These are phyloP conservation scores for Kryphioiulus occultus DNA, from an alignment of 2,888 invertebrate genomes.

Conservation along the genomic window DNA sequence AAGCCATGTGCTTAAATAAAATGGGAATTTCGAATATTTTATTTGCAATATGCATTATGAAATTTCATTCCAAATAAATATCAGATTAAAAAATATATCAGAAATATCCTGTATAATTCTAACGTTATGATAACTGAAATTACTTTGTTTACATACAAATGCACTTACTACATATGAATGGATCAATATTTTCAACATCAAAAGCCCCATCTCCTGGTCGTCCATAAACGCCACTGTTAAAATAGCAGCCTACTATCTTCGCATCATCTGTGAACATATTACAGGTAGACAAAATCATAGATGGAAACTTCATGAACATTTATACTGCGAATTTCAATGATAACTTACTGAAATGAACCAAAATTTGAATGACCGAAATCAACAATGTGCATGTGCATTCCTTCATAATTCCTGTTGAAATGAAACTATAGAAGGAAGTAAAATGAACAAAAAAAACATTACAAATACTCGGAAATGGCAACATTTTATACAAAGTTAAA, in stretches of 20 bases:
- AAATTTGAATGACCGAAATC: neutral
- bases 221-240: conserved; percentile 78
- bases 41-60: too few relatives aligned
- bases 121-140: too few relatives aligned
- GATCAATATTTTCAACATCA: conserved; percentile 72
- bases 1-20: conserved; percentile 69
- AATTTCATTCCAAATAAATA: too few relatives aligned
- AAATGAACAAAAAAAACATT: neutral
- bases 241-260: conserved; percentile 73
- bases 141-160: too few relatives aligned
- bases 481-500: too few relatives aligned
- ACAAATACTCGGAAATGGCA: too few relatives aligned
- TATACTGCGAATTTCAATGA: neutral
- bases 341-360: conserved; percentile 2
- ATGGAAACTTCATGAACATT: neutral
- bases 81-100: too few relatives aligned
- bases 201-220: conserved; percentile 72
- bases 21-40: neutral
- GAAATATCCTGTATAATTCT: too few relatives aligned
- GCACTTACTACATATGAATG: conserved; percentile 69
- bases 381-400: neutral
- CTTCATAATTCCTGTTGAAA: neutral
- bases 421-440: neutral
- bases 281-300: neutral
- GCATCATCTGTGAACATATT: neutral